phyloP scores from a whole-genome alignment of 2,797 vertebrate species.

The Oreochromis grahami region DNA sequence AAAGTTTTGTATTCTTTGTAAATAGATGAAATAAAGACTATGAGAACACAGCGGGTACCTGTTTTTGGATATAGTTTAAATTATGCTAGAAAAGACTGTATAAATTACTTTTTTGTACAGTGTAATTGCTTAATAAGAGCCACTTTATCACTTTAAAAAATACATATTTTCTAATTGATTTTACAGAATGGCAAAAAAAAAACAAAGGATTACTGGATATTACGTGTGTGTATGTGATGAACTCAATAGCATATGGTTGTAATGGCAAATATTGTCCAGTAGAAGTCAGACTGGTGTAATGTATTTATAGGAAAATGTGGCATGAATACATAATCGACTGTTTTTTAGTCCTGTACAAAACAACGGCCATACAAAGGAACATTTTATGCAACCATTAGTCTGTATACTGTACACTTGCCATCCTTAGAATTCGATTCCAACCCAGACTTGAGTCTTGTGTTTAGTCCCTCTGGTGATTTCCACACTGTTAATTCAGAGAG shows the following conservation, averaged over 20 bases:
- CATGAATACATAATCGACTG: background rate
- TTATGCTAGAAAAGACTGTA: background rate
- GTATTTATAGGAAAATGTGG: background rate
- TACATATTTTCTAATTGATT: background rate
- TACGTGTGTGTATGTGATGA: background rate
- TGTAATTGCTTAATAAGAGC: background rate
- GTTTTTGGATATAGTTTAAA: background rate
- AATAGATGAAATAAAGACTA: conserved; percentile 73
- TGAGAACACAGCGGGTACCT: background rate
- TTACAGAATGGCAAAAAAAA: background rate
- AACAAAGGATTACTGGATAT: background rate
- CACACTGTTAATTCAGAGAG: conserved; percentile 46
- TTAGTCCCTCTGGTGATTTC: conserved; percentile 36
- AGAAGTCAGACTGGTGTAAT: conserved; percentile 71
- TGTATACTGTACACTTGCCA: background rate
- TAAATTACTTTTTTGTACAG: background rate
- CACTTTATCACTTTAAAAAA: background rate
- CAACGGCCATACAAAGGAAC: background rate
- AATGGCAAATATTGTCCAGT: conserved; percentile 63
- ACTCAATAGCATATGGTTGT: conserved; percentile 8
- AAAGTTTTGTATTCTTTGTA: conserved; percentile 79
- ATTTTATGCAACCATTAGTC: background rate
- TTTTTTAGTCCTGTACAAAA: background rate
- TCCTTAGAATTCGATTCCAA: conserved; percentile 12
- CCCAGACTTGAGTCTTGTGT: conserved; percentile 17